A percentile compares a stretch with the other conserved stretches of the same genome.
Conservation (phyloP, 2,888 invertebrate species). For the Dryadula phaetusa region DNA sequence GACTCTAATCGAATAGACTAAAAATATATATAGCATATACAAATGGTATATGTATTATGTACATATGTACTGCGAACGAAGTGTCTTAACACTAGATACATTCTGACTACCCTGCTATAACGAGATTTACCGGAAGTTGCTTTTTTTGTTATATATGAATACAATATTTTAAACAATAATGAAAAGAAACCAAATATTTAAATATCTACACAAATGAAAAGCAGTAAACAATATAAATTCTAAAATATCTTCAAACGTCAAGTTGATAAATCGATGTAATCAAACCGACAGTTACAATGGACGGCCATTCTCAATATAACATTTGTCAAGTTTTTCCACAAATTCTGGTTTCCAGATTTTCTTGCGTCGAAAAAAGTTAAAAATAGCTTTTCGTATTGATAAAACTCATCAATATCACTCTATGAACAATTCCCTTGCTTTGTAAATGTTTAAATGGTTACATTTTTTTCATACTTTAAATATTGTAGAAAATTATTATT, state of each 20-base stretch:
- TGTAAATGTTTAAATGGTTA: neutral
- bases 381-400: slow-evolving; percentile 6
- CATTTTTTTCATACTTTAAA: neutral
- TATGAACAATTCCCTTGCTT: neutral
- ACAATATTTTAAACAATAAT: neutral
- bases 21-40: no score
- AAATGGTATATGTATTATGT: no score
- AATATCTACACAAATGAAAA: neutral
- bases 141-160: no score
- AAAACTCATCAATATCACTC: slow-evolving; percentile 9
- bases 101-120: no score
- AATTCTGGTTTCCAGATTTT: slow-evolving; percentile 18
- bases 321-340: slow-evolving; percentile 26
- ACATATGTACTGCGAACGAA: no score
- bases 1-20: no score
- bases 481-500: no score
- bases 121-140: no score
- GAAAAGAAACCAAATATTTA: neutral
- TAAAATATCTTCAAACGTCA: slow-evolving; percentile 22
- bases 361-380: neutral
- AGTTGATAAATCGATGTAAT: slow-evolving; percentile 33
- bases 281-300: slow-evolving; percentile 22
- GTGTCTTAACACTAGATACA: no score
- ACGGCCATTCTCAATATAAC: slow-evolving; percentile 19
- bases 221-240: slow-evolving; percentile 15